A percentile compares a stretch with the other conserved stretches of the same genome.
Conservation (phyloP, 1,140 invertebrate genomes). For the Colletes gigas region DNA sequence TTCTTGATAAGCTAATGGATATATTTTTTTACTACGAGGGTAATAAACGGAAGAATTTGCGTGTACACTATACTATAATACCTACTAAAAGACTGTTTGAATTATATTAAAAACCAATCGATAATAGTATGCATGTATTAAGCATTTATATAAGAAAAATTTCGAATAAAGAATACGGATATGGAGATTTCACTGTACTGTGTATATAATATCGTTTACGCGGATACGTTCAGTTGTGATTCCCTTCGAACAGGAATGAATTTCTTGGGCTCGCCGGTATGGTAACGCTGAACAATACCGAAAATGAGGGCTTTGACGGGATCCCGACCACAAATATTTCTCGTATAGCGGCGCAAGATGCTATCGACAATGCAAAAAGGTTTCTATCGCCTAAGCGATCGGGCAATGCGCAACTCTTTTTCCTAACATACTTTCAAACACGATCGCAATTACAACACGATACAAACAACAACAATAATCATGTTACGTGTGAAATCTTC, state of each 20-base stretch:
- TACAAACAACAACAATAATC: too few relatives aligned
- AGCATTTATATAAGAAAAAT: too few relatives aligned
- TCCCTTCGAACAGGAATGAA: constrained; percentile 76
- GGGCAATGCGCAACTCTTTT: neutral
- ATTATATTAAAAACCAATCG: too few relatives aligned
- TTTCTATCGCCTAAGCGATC: constrained; percentile 64
- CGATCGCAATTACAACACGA: too few relatives aligned
- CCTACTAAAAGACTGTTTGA: too few relatives aligned
- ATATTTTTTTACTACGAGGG: too few relatives aligned
- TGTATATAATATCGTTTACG: neutral
- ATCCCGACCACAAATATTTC: constrained; percentile 70
- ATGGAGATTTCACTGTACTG: too few relatives aligned
- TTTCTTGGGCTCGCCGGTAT: constrained; percentile 79
- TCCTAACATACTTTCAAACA: neutral
- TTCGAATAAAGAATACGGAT: too few relatives aligned
- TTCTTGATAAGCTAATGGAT: too few relatives aligned
- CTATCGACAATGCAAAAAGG: constrained; percentile 78
- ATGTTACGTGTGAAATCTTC: neutral
- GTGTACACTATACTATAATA: too few relatives aligned
- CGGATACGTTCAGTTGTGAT: constrained; percentile 26
- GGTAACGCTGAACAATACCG: constrained; percentile 79
- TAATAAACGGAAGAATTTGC: too few relatives aligned
- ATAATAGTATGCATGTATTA: too few relatives aligned
- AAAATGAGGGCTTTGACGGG: constrained; percentile 76
- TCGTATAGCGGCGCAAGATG: constrained; percentile 72